Evolutionary conservation across 2,113 vertebrate genomes (phyloP).

Genomic region (Salvelinus fontinalis): DNA sequence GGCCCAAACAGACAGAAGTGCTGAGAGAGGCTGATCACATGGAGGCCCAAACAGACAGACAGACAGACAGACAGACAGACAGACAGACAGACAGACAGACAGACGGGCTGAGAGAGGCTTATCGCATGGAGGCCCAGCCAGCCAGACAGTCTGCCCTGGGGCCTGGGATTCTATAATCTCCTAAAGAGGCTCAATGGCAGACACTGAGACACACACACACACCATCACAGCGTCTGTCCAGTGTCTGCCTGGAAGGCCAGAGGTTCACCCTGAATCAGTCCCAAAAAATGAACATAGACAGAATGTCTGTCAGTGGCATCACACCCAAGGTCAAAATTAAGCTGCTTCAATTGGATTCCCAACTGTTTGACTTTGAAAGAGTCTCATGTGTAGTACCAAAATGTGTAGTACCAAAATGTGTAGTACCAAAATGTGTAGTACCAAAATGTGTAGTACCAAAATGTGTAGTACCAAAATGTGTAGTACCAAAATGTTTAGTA

Average conservation of each 20-base stretch:
- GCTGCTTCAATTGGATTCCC: conserved; percentile 22
- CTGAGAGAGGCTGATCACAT: too few species aligned
- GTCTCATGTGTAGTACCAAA: not conserved
- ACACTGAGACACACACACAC: conserved; percentile 5
- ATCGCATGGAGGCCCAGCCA: conserved; percentile 70
- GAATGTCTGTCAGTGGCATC: conserved; percentile 31
- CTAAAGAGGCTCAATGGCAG: conserved; percentile 42
- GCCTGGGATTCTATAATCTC: conserved; percentile 54
- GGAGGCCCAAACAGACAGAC: conserved; percentile 37
- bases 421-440: not conserved
- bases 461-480: too few species aligned
- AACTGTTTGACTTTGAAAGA: conserved; percentile 32
- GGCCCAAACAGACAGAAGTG: conserved; percentile 11
- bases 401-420: too few species aligned
- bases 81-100: conserved; percentile 64
- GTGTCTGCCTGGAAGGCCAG: conserved; percentile 48
- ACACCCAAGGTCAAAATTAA: conserved; percentile 34
- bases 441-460: too few species aligned
- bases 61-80: conserved; percentile 31
- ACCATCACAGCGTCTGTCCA: conserved; percentile 7
- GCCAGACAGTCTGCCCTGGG: conserved; percentile 43
- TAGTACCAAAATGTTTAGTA: too few species aligned
- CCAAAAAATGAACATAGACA: conserved; percentile 21
- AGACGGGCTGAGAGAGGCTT: conserved; percentile 75
- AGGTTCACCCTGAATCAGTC: conserved; percentile 35